These are phyloP conservation scores for Drosophila melanogaster DNA, from an alignment of 1,140 invertebrate species.

Conservation along the genomic window Release_6_plus_ISO1_MT NT_033779.5:15228001-15228500, in stretches of 20 bases:
- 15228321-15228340: constrained; percentile 30
- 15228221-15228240: constrained; percentile 56
- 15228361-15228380: constrained; percentile 19
- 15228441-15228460: background rate
- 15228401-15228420: background rate
- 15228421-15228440: background rate
- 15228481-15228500: constrained; percentile 13
- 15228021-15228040: constrained; percentile 25
- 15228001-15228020: constrained; percentile 45
- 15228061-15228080: background rate
- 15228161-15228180: constrained; percentile 48
- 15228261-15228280: background rate
- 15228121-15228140: constrained; percentile 69
- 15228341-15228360: constrained; percentile 30
- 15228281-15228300: constrained; percentile 7
- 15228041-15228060: constrained; percentile 13
- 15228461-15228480: constrained; percentile 10
- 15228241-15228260: constrained; percentile 38
- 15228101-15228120: constrained; percentile 39
- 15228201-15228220: constrained; percentile 81
- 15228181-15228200: constrained; percentile 74
- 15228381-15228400: background rate
- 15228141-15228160: constrained; percentile 61
- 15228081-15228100: too few relatives aligned
- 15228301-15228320: constrained; percentile 7